These are phyloP conservation scores for Augochlora pura DNA, from an alignment of 1,140 invertebrate species.

Conservation along the genomic window DNA sequence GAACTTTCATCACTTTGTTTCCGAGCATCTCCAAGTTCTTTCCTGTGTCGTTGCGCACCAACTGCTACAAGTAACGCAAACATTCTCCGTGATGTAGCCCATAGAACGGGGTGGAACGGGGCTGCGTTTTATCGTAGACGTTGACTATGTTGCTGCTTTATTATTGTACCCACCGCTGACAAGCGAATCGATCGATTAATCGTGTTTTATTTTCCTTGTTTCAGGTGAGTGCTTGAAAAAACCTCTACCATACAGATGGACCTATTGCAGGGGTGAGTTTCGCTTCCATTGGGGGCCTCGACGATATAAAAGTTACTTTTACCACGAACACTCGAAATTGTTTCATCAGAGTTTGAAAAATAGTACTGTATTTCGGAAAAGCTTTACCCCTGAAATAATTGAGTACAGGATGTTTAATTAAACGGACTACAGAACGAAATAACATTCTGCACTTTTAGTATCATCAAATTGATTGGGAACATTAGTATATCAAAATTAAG, in stretches of 20 bases:
- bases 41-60: background rate
- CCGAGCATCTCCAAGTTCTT: background rate
- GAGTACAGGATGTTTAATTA: too few relatives aligned
- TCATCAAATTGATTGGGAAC: too few relatives aligned
- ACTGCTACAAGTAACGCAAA: background rate
- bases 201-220: background rate
- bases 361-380: too few relatives aligned
- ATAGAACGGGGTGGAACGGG: background rate
- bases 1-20: background rate
- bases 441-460: too few relatives aligned
- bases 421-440: too few relatives aligned
- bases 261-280: background rate
- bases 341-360: too few relatives aligned
- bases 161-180: background rate
- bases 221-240: constrained; percentile 3
- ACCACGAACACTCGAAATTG: too few relatives aligned
- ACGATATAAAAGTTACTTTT: too few relatives aligned
- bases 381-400: too few relatives aligned
- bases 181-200: background rate
- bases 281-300: background rate
- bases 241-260: background rate
- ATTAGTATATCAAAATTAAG: too few relatives aligned
- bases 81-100: background rate
- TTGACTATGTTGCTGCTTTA: background rate
- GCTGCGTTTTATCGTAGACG: background rate